Evolutionary conservation across 2,113 vertebrate species (phyloP), one percentile per base, ranked within the genome.

Genomic region (Gobius niger): DNA sequence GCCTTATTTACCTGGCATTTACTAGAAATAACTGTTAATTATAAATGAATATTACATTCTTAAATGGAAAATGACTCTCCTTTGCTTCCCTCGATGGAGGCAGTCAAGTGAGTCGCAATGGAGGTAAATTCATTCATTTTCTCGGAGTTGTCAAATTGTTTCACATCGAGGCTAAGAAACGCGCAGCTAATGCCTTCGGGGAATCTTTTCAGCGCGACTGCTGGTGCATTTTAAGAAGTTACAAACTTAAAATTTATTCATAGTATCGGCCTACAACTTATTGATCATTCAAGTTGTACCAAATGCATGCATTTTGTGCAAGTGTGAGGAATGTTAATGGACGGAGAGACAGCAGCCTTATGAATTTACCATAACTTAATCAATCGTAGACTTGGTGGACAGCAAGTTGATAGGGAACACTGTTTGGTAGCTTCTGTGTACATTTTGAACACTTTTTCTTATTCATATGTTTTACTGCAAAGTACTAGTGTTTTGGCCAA

Each of bases 201-300:
- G 51, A 44, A 18, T 72, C 12, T 68, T 18, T 57, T 71, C 61
- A 70, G 67, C 56, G 44, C 44, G 77, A 63, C 66, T 67, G 47
- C 67, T 78, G 53, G 52, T 80, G 65, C 70, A 81, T 81, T 81
- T 81, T 70, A 65, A 81, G 47, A 76, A 72, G 75, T 79, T 80
- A 41, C 44, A 75, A 52, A 73, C 34, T 56, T 69, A 67, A 40
- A 60, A 76, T 78, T 4, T 65, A 66, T 80, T 73, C 49, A 65
- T 51, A 62, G 44, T 73, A 61, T 65, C 73, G 51, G 68, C 70
- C 68, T 42, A 77, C 72, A 68, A 44, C 54, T 65, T 74, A 84
- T 78, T 73, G 82, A 87, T 79, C 68, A 61, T 61, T 57, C 19
- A 77, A 71, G 81, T 52, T 83, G 47, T 57, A 53, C 73, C 73